phyloP scores from a whole-genome alignment of 2,888 invertebrate genomes.

The Rhagophthalmus giganteus region DNA sequence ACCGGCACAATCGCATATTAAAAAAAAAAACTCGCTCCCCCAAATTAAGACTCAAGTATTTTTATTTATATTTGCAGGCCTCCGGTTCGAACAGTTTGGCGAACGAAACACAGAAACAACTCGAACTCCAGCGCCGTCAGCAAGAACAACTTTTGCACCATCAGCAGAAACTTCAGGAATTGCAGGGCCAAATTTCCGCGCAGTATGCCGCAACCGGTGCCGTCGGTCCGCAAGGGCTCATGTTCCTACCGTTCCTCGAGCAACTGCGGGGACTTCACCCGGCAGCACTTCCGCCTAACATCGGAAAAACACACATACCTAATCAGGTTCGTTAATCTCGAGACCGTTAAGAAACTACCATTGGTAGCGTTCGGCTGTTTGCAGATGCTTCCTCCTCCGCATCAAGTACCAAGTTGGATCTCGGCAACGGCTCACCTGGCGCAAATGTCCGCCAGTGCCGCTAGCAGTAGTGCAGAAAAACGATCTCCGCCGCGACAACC shows the following conservation, averaged over 20 bases:
- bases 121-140: constrained; percentile 71
- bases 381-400: constrained; percentile 60
- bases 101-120: constrained; percentile 64
- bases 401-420: constrained; percentile 63
- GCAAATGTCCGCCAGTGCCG: constrained; percentile 64
- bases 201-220: constrained; percentile 55
- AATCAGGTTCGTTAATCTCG: constrained; percentile 50
- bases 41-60: too few relatives aligned
- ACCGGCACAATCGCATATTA: constrained; percentile 4
- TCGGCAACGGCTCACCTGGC: constrained; percentile 72
- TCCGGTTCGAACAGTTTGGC: constrained; percentile 44
- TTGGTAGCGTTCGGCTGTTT: too few relatives aligned
- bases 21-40: too few relatives aligned
- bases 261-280: constrained; percentile 58
- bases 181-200: constrained; percentile 62
- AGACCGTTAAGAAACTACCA: too few relatives aligned
- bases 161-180: constrained; percentile 63
- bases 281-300: constrained; percentile 45
- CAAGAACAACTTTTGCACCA: constrained; percentile 62
- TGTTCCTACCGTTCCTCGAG: constrained; percentile 72
- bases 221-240: constrained; percentile 65
- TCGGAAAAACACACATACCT: constrained; percentile 46
- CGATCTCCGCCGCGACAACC: constrained; percentile 48
- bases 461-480: constrained; percentile 41
- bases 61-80: constrained; percentile 31